Evolutionary conservation across 2,113 vertebrate species (phyloP), one percentile per base, ranked within the genome.

Genomic region (Pungitius pungitius): DNA sequence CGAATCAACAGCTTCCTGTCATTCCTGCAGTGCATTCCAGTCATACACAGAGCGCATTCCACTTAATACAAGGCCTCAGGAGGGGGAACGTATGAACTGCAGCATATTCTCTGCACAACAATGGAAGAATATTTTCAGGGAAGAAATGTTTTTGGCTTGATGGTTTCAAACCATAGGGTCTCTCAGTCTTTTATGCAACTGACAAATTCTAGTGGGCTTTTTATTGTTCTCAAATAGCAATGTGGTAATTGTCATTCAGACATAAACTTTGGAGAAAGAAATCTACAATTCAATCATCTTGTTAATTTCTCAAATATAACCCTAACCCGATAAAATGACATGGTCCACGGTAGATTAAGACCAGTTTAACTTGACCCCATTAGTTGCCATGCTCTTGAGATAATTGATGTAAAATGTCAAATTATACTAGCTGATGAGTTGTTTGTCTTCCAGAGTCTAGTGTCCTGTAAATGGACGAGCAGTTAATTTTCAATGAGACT

Each of bases 31-130:
- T 45, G 42, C 37, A 66, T 77, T 66, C 4, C n/a, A 67, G 42
- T 70, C 27, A 62, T 49, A 39, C 22, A 51, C 42, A 30, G 33
- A 40, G 47, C 22, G 70, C 75, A 78, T 67, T 39, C 35, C 13
- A 17, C 43, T 37, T 33, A 22, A 35, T 35, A 18, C 2, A 74
- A 51, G 17, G 37, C 42, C 52, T 62, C 20, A 13, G 26, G 40
- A 30, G 57, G 22, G 58, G 45, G 18, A 40, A 64, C 4, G 40
- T 14, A 24, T 15, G 11, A 43, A 51, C 35, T 35, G 39, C 24
- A 71, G 30, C 3, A 13, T 15, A 37, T 30, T 47, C 8, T 65
- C 26, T 10, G 52, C 35, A 58, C 47, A 54, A 35, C 26, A 30
- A 56, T 10, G 3, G 20, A 27, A 58, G 33, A 9, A 10, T 7